phyloP scores from a whole-genome alignment of 2,113 vertebrate species.

The Gambusia affinis region DNA sequence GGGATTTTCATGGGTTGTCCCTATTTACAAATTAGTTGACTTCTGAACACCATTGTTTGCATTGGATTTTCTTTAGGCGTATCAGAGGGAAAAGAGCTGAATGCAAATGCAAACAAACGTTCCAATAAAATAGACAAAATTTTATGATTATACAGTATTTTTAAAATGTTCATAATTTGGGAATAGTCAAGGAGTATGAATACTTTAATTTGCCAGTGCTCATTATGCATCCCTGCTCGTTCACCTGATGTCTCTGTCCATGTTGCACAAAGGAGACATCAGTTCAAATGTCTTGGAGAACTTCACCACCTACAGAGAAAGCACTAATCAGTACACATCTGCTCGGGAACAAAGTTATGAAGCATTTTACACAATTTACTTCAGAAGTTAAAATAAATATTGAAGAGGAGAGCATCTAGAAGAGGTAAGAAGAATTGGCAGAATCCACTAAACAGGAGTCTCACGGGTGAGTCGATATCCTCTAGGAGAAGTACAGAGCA shows the following conservation, averaged over 20 bases:
- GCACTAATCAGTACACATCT: background rate
- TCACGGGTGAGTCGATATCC: slow-evolving; percentile 83
- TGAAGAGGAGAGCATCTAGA: background rate
- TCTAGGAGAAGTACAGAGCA: slow-evolving; percentile 85
- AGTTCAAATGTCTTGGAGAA: slow-evolving; percentile 85
- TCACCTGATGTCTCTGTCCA: slow-evolving; percentile 80
- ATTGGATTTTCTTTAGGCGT: background rate
- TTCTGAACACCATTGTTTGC: background rate
- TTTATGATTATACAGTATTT: no score
- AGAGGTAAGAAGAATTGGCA: background rate
- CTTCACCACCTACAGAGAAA: slow-evolving; percentile 79
- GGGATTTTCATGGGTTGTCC: background rate
- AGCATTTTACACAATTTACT: background rate
- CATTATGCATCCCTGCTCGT: background rate
- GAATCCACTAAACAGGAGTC: background rate
- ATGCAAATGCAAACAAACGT: background rate
- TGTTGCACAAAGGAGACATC: slow-evolving; percentile 82
- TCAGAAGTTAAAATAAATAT: background rate
- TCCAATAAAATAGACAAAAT: no score
- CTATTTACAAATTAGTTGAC: background rate
- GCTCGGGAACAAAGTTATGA: background rate
- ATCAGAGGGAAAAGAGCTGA: background rate
- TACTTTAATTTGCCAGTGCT: background rate
- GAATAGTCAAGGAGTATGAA: background rate
- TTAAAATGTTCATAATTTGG: background rate